Conservation (phyloP, 2,888 invertebrate species). For the Busseola fusca region DNA sequence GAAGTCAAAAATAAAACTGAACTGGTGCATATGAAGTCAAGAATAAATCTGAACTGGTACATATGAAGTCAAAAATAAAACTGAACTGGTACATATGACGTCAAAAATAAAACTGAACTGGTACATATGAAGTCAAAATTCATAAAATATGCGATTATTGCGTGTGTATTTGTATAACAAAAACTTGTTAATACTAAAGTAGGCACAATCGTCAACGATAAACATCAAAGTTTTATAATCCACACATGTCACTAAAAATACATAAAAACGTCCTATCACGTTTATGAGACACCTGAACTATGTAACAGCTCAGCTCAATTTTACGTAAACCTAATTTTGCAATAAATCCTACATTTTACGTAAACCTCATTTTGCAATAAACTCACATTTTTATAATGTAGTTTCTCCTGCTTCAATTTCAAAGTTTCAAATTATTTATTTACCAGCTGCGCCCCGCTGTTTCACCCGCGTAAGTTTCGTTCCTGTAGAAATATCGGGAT, state of each 20-base stretch:
- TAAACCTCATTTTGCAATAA: slow-evolving; percentile 24
- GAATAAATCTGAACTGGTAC: too few relatives aligned
- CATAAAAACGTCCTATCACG: slow-evolving; percentile 5
- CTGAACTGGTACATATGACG: too few relatives aligned
- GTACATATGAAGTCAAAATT: not conserved
- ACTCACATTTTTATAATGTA: slow-evolving; percentile 17
- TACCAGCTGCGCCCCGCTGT: too few relatives aligned
- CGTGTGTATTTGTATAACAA: not conserved
- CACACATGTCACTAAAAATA: not conserved
- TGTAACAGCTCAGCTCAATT: slow-evolving; percentile 17
- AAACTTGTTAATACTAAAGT: not conserved
- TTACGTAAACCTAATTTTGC: not conserved
- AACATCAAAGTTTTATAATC: not conserved
- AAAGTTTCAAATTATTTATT: not conserved
- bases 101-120: too few relatives aligned
- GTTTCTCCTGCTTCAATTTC: not conserved
- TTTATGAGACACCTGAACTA: slow-evolving; percentile 21
- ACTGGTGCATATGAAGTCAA: not conserved
- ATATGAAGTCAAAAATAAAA: too few relatives aligned
- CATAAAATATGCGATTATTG: not conserved
- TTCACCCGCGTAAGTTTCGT: too few relatives aligned
- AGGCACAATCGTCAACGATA: not conserved
- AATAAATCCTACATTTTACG: slow-evolving; percentile 23
- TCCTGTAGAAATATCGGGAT: too few relatives aligned
- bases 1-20: too few relatives aligned